A percentile compares a stretch with the other conserved stretches of the same genome.
phyloP scores from a whole-genome alignment of 2,113 vertebrate genomes.

The Stomatorhinus ivindoensis region DNA sequence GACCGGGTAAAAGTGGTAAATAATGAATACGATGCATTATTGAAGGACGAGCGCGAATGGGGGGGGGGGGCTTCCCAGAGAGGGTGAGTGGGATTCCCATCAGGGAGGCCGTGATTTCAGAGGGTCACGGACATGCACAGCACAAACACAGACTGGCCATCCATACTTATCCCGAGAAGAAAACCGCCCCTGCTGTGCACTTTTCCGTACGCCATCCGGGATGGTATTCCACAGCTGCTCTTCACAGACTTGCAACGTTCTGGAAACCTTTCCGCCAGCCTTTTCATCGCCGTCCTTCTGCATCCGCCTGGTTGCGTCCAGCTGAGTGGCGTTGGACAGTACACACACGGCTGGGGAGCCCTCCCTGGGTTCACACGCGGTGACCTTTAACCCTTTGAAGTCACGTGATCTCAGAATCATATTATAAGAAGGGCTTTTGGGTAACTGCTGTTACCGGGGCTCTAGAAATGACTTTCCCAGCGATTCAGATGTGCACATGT shows the following conservation, averaged over 20 bases:
- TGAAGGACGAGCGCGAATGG: neutral
- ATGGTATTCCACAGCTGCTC: conserved; percentile 60
- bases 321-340: neutral
- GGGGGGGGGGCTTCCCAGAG: conserved; percentile 43
- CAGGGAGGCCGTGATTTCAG: conserved; percentile 59
- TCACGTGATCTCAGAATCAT: neutral
- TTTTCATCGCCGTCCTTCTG: neutral
- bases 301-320: neutral
- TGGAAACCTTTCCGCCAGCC: conserved; percentile 61
- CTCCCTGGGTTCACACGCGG: neutral
- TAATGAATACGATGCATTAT: neutral
- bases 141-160: conserved; percentile 42
- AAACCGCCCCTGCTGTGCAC: conserved; percentile 55
- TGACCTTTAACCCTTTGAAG: neutral
- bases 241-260: conserved; percentile 81
- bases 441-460: neutral
- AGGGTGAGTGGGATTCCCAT: conserved; percentile 39
- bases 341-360: neutral
- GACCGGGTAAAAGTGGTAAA: neutral
- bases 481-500: neutral
- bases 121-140: conserved; percentile 46
- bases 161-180: conserved; percentile 53
- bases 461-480: neutral
- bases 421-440: neutral
- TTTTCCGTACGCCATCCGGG: conserved; percentile 69